Evolutionary conservation across 2,113 vertebrate genomes (phyloP).

Genomic region (Rhodinocichla rosea): DNA sequence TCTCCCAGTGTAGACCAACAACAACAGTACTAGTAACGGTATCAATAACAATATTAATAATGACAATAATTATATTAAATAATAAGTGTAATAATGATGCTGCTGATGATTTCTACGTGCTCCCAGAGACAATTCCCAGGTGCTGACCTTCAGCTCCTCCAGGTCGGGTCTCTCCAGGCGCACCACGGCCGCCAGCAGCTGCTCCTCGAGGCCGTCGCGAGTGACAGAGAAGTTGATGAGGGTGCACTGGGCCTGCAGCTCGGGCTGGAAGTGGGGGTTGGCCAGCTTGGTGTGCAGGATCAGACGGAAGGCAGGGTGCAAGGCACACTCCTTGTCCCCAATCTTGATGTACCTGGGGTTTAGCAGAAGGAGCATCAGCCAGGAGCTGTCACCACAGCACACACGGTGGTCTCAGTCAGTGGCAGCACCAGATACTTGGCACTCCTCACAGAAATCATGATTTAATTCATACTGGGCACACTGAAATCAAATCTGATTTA

Average conservation of each 20-base stretch:
- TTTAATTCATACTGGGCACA: not conserved
- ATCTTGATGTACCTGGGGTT: conserved; percentile 86
- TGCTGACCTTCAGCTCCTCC: conserved; percentile 89
- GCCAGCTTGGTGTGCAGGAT: conserved; percentile 95
- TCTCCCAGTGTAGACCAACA: not conserved
- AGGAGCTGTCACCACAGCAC: not conserved
- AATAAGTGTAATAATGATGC: accelerated
- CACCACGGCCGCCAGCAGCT: conserved; percentile 89
- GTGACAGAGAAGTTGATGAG: conserved; percentile 95
- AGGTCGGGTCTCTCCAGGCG: conserved; percentile 90
- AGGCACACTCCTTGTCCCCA: conserved; percentile 94
- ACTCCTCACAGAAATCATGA: not conserved
- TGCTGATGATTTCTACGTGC: accelerated
- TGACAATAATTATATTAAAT: not conserved
- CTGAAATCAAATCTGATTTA: not conserved
- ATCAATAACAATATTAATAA: not conserved
- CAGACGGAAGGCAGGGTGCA: conserved; percentile 86
- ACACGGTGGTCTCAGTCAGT: accelerated
- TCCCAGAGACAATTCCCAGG: not conserved
- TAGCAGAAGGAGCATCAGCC: not conserved
- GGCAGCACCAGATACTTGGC: not conserved
- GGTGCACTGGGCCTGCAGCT: conserved; percentile 96
- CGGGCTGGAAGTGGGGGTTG: conserved; percentile 93
- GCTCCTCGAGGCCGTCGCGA: conserved; percentile 89
- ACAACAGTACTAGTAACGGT: not conserved